Base-by-base conservation (phyloP, 2,888 invertebrate species). In the Rhagonycha fulva region DNA sequence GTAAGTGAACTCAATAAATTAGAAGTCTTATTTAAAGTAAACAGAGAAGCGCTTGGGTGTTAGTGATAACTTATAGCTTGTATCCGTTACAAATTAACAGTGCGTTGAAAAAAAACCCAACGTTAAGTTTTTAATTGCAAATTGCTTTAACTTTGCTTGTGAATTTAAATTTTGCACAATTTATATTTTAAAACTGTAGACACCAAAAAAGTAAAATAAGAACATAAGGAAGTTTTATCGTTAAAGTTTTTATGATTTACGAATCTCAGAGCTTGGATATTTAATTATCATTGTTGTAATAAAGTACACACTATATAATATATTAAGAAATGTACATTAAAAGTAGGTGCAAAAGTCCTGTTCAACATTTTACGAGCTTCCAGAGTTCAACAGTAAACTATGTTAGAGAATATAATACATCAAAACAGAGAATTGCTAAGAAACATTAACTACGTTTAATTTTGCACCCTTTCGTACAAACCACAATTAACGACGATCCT, bases 321-420 rank as follows among this genome's bases (percentile, higher is more conserved):
- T 70, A 74, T 47, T 47, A 47, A 47, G 47, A 47, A 47, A 70
- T 68, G 69, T 30, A 61, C 71, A 63, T 47, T 47, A 30, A 74
- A 74, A 62, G 70, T 67, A 70, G 63, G 70, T 70, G 71, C 68
- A 75, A 75, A 75, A 75, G 71, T 62, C 61, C 47, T 70, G 26
- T 60, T 61, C 63, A 62, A 28, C 75, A 75, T 68, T 75, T 75
- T 75, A 75, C 30, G 71, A 70, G 71, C 70, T 68, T 68, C 71
- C 71, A 68, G 26, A 62, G 67, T 68, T 61, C 70, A 71, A 68
- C 71, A 75, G 71, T 75, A 66, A 75, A 71, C 71, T 66, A 47
- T 71, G 66, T 14, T 60, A 26, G 66, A 47, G 77, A 80, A 77
- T 77, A 77, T 77, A 77, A 78, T 77, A 78, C 80, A 66, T 71